Conservation (phyloP, 2,797 vertebrate species). For the Tokudaia tokunoshimensis region DNA sequence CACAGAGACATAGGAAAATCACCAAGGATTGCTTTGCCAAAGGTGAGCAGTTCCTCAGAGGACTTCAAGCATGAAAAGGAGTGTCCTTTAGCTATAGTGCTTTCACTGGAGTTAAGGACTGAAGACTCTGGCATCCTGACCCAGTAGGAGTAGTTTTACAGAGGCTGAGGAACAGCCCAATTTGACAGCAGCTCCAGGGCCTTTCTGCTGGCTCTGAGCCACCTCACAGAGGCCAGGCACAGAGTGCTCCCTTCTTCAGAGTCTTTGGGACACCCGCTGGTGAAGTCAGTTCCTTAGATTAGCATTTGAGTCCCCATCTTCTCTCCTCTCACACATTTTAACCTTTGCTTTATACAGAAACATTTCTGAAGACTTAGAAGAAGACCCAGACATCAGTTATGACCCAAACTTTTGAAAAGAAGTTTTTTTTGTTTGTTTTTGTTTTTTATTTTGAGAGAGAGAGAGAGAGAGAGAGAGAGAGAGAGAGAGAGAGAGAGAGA, state of each 20-base stretch:
- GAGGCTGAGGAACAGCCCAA: accelerated
- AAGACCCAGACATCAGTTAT: not conserved
- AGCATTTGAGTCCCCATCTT: not conserved
- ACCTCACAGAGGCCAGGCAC: not conserved
- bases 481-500: not conserved
- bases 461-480: not conserved
- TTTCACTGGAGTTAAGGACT: not conserved
- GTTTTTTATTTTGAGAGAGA: not conserved
- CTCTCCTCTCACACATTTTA: not conserved
- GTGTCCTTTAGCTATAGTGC: not conserved
- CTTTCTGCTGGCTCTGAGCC: too few species aligned
- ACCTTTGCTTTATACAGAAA: not conserved
- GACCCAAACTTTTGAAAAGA: not conserved
- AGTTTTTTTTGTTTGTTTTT: not conserved
- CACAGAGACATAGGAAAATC: not conserved
- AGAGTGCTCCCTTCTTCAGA: not conserved
- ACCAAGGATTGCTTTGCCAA: not conserved
- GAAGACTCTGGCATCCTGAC: too few species aligned
- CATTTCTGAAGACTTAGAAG: not conserved
- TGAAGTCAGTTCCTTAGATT: not conserved
- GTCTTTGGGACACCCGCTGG: not conserved
- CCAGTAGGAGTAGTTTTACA: not conserved
- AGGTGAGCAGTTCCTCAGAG: not conserved
- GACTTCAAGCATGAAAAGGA: not conserved
- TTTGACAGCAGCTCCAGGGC: accelerated